phyloP scores from a whole-genome alignment of 2,888 invertebrate genomes.

The Hirtodrosophila confusa region DNA sequence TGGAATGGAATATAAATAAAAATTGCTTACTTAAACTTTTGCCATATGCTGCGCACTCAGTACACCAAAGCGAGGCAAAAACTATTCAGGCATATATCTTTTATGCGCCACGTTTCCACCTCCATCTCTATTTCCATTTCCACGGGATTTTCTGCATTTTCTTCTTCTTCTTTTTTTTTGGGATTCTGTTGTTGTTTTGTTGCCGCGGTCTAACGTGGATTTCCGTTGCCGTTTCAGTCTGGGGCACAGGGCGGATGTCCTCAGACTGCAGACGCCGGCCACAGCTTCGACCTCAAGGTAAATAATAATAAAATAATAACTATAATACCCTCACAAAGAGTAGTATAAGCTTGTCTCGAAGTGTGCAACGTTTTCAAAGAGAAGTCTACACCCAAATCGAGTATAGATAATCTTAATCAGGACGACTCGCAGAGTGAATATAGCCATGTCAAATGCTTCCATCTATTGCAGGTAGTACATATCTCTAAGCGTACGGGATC shows the following conservation, averaged over 20 bases:
- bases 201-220: constrained; percentile 62
- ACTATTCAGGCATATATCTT: constrained; percentile 69
- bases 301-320: constrained; percentile 13
- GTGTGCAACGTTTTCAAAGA: constrained; percentile 20
- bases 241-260: constrained; percentile 65
- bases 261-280: constrained; percentile 67
- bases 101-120: constrained; percentile 40
- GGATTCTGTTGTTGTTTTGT: constrained; percentile 44
- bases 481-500: no score
- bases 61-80: constrained; percentile 46
- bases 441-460: no score
- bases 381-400: neutral
- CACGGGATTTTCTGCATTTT: constrained; percentile 3
- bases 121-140: constrained; percentile 23
- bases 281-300: constrained; percentile 11
- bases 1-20: constrained; percentile 66
- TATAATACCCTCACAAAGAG: neutral
- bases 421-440: no score
- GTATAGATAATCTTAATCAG: no score
- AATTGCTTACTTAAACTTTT: constrained; percentile 76
- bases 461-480: no score
- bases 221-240: constrained; percentile 72
- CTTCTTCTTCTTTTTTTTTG: constrained; percentile 12
- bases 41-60: constrained; percentile 74
- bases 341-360: neutral